These are phyloP conservation scores for Pyxicephalus adspersus DNA, from an alignment of 2,113 vertebrate genomes.

Conservation along the genomic window DNA sequence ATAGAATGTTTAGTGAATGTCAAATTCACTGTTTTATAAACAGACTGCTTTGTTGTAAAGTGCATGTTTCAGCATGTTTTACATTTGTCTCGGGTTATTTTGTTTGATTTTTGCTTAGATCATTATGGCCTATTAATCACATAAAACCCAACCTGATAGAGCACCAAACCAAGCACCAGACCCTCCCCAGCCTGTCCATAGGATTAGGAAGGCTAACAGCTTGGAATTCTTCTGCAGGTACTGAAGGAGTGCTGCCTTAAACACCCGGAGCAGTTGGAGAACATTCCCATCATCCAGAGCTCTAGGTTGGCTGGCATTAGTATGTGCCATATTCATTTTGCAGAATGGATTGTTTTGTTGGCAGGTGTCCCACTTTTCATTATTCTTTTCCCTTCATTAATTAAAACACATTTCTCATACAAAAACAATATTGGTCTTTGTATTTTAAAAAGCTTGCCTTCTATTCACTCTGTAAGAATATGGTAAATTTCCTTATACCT, in stretches of 20 bases:
- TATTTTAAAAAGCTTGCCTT: not conserved
- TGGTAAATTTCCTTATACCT: not conserved
- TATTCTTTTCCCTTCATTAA: constrained; percentile 38
- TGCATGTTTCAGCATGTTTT: no score
- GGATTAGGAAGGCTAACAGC: constrained; percentile 4
- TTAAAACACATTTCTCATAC: constrained; percentile 29
- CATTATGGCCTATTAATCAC: no score
- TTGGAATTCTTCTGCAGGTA: constrained; percentile 22
- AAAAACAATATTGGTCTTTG: constrained; percentile 17
- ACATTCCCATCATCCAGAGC: constrained; percentile 9
- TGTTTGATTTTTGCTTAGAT: no score
- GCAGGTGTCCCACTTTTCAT: constrained; percentile 43
- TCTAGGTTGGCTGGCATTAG: not conserved
- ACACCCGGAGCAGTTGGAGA: not conserved
- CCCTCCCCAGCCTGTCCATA: constrained; percentile 4
- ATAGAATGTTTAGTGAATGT: no score
- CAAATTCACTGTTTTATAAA: no score
- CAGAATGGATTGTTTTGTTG: constrained; percentile 42
- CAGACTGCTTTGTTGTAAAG: no score
- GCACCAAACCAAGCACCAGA: not conserved
- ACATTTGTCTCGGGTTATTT: no score
- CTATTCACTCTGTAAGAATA: not conserved
- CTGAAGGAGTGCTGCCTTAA: constrained; percentile 4
- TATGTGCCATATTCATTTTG: constrained; percentile 22
- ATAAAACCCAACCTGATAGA: no score